Conservation (phyloP, 2,888 invertebrate genomes). For the Lasioglossum vierecki region DNA sequence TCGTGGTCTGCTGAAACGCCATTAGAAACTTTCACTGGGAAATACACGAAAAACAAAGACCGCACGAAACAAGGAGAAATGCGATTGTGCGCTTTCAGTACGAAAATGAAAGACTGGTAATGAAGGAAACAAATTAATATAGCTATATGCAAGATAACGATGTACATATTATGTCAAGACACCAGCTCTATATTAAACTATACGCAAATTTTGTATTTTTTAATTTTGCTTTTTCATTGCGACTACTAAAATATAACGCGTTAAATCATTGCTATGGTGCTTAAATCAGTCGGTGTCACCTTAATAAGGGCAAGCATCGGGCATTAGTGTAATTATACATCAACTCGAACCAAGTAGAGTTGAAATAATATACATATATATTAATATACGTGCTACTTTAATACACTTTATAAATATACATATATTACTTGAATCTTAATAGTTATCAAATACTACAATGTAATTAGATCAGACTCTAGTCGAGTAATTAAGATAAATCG, state of each 20-base stretch:
- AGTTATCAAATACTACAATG: conserved; percentile 40
- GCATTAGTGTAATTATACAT: conserved; percentile 41
- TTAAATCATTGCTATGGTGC: conserved; percentile 44
- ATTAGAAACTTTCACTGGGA: conserved; percentile 29
- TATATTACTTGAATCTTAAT: conserved; percentile 47
- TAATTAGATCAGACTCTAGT: conserved; percentile 38
- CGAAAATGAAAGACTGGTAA: conserved; percentile 52
- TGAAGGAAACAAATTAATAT: conserved; percentile 29
- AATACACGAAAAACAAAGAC: conserved; percentile 26
- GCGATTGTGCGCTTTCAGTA: conserved; percentile 48
- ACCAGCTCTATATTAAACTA: conserved; percentile 68
- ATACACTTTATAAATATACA: conserved; percentile 49
- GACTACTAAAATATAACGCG: conserved; percentile 37
- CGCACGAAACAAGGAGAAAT: conserved; percentile 36
- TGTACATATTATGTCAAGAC: conserved; percentile 46
- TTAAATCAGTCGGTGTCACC: conserved; percentile 48
- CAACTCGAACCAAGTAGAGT: conserved; percentile 39
- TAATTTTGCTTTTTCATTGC: conserved; percentile 1
- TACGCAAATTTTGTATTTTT: conserved; percentile 34
- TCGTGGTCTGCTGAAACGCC: conserved; percentile 33
- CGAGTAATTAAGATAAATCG: conserved; percentile 33
- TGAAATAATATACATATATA: conserved; percentile 54
- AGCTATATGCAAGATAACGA: conserved; percentile 23
- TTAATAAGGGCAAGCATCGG: conserved; percentile 49
- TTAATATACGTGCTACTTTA: conserved; percentile 47